Percentiles rank a stretch among this genome's conserved stretches.
Conservation (phyloP, 2,888 invertebrate genomes). For the Trachelus troglodyta region DNA sequence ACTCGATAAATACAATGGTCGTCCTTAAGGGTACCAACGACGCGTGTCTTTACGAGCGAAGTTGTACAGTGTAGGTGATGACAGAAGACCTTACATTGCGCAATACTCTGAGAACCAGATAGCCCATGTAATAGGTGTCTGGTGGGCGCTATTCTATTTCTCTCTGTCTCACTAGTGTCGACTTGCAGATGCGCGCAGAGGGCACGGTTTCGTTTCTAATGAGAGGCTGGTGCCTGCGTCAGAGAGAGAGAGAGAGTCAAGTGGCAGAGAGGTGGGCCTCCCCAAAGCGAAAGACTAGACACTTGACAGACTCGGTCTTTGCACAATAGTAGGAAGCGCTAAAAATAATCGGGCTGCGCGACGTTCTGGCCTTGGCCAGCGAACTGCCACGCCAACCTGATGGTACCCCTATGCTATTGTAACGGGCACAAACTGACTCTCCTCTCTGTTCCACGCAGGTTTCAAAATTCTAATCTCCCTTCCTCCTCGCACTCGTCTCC, state of each 20-base stretch:
- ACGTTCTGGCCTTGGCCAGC: slow-evolving; percentile 50
- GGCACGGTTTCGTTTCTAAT: not conserved
- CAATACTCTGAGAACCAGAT: not conserved
- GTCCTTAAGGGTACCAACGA: not conserved
- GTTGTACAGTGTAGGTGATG: not conserved
- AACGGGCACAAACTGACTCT: not conserved
- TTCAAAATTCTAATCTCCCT: not conserved
- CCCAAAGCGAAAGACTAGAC: slow-evolving; percentile 44
- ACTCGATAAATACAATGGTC: not conserved
- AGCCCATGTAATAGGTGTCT: not conserved
- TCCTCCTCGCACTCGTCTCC: not conserved
- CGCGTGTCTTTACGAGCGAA: not conserved
- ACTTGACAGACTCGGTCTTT: slow-evolving; percentile 52
- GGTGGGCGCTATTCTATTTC: not conserved
- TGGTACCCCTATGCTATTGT: slow-evolving; percentile 22
- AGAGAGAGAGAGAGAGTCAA: slow-evolving; percentile 3
- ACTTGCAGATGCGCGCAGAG: not conserved
- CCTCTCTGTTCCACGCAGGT: not conserved
- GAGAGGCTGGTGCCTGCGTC: not conserved
- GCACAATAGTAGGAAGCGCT: slow-evolving; percentile 55
- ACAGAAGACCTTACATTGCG: not conserved
- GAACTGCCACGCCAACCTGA: slow-evolving; percentile 45
- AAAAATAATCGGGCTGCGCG: slow-evolving; percentile 45
- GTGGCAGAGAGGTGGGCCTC: slow-evolving; percentile 25
- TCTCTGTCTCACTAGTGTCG: not conserved